These are phyloP conservation scores for Pangasianodon gigas DNA, from an alignment of 2,113 vertebrate species.

Conservation along the genomic window DNA sequence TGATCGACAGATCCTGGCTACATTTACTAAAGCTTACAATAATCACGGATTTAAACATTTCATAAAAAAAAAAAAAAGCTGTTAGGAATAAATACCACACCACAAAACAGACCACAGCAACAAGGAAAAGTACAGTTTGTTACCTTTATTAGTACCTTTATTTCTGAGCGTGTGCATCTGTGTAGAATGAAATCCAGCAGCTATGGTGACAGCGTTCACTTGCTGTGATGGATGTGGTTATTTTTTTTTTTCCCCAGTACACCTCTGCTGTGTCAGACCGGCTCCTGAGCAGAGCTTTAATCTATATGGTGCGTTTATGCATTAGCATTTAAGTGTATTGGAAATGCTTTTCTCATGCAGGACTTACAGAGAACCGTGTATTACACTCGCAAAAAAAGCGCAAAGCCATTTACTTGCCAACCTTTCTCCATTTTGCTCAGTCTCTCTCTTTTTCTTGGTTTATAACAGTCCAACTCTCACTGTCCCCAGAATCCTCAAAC, in stretches of 20 bases:
- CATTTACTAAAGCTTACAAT: not conserved
- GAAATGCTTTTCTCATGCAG: not conserved
- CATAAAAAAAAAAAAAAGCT: not conserved
- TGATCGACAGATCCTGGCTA: not conserved
- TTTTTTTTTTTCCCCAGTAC: not conserved
- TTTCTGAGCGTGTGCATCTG: not conserved
- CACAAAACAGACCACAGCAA: too few species aligned
- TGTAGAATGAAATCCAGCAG: not conserved
- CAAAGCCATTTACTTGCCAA: not conserved
- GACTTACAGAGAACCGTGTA: not conserved
- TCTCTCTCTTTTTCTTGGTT: not conserved
- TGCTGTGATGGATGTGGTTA: conserved; percentile 23
- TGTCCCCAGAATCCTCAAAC: conserved; percentile 88
- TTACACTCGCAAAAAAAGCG: not conserved
- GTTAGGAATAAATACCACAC: not conserved
- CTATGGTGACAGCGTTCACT: not conserved
- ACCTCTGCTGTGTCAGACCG: not conserved
- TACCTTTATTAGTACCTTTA: not conserved
- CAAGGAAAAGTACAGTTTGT: not conserved
- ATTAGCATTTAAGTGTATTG: not conserved
- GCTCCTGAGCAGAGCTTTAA: not conserved
- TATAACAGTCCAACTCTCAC: not conserved
- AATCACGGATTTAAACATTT: not conserved
- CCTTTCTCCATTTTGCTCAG: not conserved
- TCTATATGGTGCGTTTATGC: not conserved